phyloP scores from a whole-genome alignment of 2,113 vertebrate species.

The Phainopepla nitens region DNA sequence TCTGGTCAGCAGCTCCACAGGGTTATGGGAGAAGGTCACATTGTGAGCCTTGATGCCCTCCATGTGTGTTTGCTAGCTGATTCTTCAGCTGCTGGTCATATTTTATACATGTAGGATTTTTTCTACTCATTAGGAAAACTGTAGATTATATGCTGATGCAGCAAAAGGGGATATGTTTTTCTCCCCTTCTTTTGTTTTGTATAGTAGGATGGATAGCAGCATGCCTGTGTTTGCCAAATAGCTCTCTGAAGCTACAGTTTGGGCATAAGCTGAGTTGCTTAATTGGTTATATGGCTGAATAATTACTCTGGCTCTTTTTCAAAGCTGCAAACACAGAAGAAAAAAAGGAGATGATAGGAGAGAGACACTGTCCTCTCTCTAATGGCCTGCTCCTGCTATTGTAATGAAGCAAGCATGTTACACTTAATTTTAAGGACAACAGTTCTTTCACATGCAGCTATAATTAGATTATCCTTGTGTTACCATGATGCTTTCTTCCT shows the following conservation, averaged over 20 bases:
- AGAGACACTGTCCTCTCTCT: neutral
- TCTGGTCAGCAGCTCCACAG: neutral
- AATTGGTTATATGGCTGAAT: neutral
- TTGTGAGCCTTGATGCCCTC: neutral
- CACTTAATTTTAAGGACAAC: neutral
- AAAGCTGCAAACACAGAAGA: neutral
- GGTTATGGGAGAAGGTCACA: neutral
- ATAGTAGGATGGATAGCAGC: neutral
- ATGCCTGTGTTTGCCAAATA: neutral
- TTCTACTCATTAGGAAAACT: neutral
- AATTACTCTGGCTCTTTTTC: neutral
- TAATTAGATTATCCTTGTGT: neutral
- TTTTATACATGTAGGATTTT: neutral
- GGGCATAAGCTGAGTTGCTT: neutral
- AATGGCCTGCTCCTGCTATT: neutral
- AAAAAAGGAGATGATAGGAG: neutral
- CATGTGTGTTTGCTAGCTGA: neutral
- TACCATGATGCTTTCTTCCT: constrained; percentile 16
- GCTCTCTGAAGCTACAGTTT: neutral
- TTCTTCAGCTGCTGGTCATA: neutral
- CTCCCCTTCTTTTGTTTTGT: neutral
- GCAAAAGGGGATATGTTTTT: neutral
- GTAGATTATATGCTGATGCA: neutral
- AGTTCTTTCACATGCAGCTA: constrained; percentile 8
- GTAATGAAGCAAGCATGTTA: neutral